Evolutionary conservation across 1,140 invertebrate genomes (phyloP).

Genomic region (Drosophila eugracilis): DNA sequence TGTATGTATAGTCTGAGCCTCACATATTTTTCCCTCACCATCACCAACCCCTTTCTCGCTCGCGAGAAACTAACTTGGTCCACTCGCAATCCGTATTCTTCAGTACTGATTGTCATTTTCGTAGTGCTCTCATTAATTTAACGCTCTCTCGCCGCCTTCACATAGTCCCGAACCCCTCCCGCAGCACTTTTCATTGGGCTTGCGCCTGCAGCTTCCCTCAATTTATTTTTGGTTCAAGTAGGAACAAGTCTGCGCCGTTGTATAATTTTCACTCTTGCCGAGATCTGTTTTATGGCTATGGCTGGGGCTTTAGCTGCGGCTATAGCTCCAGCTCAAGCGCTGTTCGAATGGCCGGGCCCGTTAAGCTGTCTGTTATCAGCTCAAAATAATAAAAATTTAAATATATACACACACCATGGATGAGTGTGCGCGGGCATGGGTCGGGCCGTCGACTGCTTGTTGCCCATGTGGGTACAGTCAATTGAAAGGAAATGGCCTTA

Average conservation of each 20-base stretch:
- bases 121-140: constrained; percentile 64
- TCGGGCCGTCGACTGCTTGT: constrained; percentile 69
- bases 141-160: constrained; percentile 41
- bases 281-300: constrained; percentile 71
- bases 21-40: constrained; percentile 11
- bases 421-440: constrained; percentile 56
- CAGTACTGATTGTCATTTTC: constrained; percentile 67
- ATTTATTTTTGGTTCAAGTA: constrained; percentile 74
- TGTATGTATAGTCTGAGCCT: constrained; percentile 2
- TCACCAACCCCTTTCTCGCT: constrained; percentile 13
- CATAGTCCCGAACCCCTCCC: constrained; percentile 14
- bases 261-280: constrained; percentile 68
- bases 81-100: constrained; percentile 48
- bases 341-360: constrained; percentile 46
- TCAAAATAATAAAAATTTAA: constrained; percentile 84
- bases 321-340: constrained; percentile 68
- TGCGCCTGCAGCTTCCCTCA: constrained; percentile 73
- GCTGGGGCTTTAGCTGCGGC: constrained; percentile 30
- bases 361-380: constrained; percentile 78
- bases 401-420: constrained; percentile 48
- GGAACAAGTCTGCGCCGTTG: constrained; percentile 44
- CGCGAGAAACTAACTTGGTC: constrained; percentile 70
- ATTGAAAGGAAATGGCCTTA: constrained; percentile 84
- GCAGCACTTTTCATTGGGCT: constrained; percentile 36
- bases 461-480: constrained; percentile 82